These are phyloP conservation scores for Popillia japonica DNA, from an alignment of 1,140 invertebrate genomes.

Conservation along the genomic window DNA sequence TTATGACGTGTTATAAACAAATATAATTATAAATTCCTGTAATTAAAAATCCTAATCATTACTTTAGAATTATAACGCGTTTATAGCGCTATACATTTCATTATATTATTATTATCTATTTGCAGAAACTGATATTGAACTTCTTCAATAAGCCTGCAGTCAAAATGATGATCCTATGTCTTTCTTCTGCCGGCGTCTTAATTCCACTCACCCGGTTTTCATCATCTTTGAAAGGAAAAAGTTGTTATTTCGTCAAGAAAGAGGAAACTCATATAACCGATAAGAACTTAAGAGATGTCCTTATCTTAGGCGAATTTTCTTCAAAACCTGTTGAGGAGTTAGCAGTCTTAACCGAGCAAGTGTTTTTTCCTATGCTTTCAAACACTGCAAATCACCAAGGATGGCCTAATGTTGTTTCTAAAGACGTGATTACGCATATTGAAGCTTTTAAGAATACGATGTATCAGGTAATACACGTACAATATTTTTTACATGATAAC, in stretches of 20 bases:
- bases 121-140: slow-evolving; percentile 66
- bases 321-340: slow-evolving; percentile 81
- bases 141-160: slow-evolving; percentile 70
- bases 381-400: slow-evolving; percentile 74
- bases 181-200: slow-evolving; percentile 62
- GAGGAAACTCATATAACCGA: slow-evolving; percentile 64
- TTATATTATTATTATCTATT: no score
- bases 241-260: slow-evolving; percentile 74
- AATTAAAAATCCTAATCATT: no score
- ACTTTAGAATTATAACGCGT: no score
- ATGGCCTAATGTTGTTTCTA: slow-evolving; percentile 79
- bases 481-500: slow-evolving; percentile 12
- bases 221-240: slow-evolving; percentile 64
- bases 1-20: no score
- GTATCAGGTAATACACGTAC: slow-evolving; percentile 67
- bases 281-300: slow-evolving; percentile 66
- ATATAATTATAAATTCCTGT: no score
- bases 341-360: slow-evolving; percentile 78
- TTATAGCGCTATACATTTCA: no score
- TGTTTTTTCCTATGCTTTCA: slow-evolving; percentile 76
- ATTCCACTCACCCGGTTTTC: slow-evolving; percentile 58
- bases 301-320: slow-evolving; percentile 84
- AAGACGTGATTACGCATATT: slow-evolving; percentile 79
- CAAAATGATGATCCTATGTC: slow-evolving; percentile 65
- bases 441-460: slow-evolving; percentile 78